Conservation (phyloP, 2,797 vertebrate genomes). For the Caiman crocodilus region DNA sequence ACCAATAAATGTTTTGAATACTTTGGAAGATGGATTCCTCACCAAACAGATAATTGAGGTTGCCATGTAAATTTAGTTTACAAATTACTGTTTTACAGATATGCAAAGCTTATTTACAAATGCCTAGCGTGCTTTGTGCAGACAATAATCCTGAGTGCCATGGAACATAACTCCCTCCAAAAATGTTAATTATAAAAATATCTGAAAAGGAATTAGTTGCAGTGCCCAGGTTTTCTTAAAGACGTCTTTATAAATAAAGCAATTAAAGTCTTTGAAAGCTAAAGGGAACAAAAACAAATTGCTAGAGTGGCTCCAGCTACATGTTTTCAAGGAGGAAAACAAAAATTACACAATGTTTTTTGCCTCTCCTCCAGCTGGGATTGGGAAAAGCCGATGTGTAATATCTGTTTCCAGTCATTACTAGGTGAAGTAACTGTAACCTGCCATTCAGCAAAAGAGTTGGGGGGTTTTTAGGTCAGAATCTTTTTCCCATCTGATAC, state of each 20-base stretch:
- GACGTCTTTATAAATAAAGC: background rate
- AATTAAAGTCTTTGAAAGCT: background rate
- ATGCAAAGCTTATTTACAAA: background rate
- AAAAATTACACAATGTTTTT: conserved; percentile 5
- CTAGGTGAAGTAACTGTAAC: background rate
- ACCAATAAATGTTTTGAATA: background rate
- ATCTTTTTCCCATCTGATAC: background rate
- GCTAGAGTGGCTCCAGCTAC: conserved; percentile 21
- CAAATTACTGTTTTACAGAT: background rate
- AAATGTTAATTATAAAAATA: conserved; percentile 3
- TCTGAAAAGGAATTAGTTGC: background rate
- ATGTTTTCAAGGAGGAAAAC: conserved; percentile 39
- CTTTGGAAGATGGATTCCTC: background rate
- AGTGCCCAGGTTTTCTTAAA: background rate
- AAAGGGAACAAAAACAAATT: background rate
- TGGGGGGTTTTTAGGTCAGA: background rate
- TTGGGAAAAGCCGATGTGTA: background rate
- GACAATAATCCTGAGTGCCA: background rate
- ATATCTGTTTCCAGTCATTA: background rate
- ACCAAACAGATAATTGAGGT: background rate
- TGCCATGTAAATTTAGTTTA: accelerated
- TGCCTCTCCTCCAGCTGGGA: background rate
- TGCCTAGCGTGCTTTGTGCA: background rate
- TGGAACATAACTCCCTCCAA: conserved; percentile 5
- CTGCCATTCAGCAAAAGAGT: background rate